Evolutionary conservation across 2,113 vertebrate genomes (phyloP).

Genomic region (Myrmophylax atrothorax): DNA sequence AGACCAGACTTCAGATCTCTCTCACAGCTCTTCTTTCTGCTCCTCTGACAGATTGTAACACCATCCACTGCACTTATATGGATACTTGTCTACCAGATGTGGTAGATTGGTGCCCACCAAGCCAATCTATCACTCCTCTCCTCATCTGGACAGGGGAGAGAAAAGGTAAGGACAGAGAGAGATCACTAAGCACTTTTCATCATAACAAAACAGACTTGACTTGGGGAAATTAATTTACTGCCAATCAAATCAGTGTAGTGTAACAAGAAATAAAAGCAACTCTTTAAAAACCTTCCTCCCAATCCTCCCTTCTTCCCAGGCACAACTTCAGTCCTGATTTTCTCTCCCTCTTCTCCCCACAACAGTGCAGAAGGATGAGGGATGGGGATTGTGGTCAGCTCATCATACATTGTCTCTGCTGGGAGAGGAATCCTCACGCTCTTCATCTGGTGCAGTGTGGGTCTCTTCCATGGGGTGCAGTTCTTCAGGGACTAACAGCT

Average conservation of each 20-base stretch:
- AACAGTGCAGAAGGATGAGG: neutral
- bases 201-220: neutral
- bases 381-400: neutral
- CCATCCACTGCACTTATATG: accelerated
- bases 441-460: neutral
- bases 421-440: neutral
- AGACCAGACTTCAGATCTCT: neutral
- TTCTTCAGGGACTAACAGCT: neutral
- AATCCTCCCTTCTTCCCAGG: neutral
- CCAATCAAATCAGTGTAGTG: neutral
- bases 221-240: neutral
- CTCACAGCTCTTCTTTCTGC: neutral
- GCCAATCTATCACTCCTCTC: neutral
- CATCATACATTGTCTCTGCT: neutral
- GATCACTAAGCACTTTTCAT: neutral
- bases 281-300: neutral
- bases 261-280: neutral
- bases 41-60: accelerated
- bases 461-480: neutral
- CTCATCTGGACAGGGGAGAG: neutral
- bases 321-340: neutral
- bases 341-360: neutral
- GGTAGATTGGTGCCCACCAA: neutral
- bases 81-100: neutral
- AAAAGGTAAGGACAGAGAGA: neutral